Evolutionary conservation across 2,113 vertebrate genomes (phyloP).

Genomic region (Chaetorhynchus papuensis): DNA sequence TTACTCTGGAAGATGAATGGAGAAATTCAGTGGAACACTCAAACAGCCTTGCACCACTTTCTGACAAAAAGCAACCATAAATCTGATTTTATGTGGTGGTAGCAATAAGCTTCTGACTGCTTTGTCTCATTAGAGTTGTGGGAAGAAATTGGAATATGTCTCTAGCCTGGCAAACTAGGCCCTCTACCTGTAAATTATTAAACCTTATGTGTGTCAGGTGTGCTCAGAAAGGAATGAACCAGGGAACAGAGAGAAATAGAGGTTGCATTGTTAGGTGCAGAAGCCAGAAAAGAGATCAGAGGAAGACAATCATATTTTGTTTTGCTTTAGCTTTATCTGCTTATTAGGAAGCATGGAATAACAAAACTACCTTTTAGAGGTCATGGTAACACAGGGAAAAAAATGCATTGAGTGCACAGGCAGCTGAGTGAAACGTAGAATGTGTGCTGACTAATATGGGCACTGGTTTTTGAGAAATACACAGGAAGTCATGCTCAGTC

Average conservation of each 20-base stretch:
- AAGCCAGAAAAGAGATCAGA: neutral
- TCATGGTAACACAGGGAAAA: neutral
- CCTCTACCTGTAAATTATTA: conserved; percentile 48
- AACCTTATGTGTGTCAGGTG: conserved; percentile 13
- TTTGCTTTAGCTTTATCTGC: neutral
- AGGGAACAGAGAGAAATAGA: neutral
- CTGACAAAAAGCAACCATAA: conserved; percentile 34
- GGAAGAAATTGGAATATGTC: conserved; percentile 42
- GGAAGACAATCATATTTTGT: neutral
- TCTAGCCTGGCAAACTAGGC: conserved; percentile 10
- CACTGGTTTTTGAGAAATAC: neutral
- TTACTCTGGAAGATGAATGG: neutral
- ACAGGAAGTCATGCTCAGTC: neutral
- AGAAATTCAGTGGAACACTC: conserved; percentile 12
- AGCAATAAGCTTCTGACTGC: conserved; percentile 45
- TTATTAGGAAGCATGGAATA: neutral
- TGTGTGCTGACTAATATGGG: neutral
- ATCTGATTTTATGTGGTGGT: conserved; percentile 21
- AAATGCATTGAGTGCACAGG: neutral
- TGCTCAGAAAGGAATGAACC: neutral
- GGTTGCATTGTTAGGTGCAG: neutral
- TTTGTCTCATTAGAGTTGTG: conserved; percentile 44
- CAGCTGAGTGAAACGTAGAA: neutral
- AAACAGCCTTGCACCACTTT: neutral
- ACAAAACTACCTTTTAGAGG: neutral